phyloP scores from a whole-genome alignment of 2,113 vertebrate genomes.

The Thamnophis sirtalis region DNA sequence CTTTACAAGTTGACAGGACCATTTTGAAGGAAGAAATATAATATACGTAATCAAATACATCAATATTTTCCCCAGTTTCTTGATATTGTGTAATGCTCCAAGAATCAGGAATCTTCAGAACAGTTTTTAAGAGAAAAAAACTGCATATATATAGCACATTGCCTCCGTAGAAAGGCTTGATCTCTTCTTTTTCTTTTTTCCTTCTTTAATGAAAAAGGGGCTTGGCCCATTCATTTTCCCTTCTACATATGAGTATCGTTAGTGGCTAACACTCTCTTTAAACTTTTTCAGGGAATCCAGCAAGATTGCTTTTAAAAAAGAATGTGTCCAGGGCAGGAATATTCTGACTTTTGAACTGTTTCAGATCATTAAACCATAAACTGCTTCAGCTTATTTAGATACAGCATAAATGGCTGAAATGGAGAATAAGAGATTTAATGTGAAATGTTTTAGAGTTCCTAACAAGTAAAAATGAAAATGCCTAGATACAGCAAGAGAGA shows the following conservation, averaged over 20 bases:
- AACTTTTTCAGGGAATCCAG: constrained; percentile 1
- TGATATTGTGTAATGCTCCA: neutral
- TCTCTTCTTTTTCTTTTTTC: neutral
- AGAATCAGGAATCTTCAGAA: neutral
- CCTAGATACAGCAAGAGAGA: neutral
- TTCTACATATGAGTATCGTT: neutral
- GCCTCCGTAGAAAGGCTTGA: neutral
- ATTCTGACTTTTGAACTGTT: neutral
- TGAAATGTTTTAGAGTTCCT: neutral
- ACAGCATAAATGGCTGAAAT: neutral
- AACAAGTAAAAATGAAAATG: neutral
- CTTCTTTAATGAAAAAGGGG: neutral
- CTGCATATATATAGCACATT: neutral
- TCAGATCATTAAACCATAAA: neutral
- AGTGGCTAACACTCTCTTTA: constrained; percentile 4
- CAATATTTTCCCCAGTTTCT: neutral
- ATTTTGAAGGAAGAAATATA: neutral
- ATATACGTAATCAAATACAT: neutral
- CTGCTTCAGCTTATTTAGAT: neutral
- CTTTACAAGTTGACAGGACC: neutral
- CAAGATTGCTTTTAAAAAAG: neutral
- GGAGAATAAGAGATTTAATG: neutral
- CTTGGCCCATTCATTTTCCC: neutral
- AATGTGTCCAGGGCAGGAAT: neutral
- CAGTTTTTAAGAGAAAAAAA: neutral